phyloP scores from a whole-genome alignment of 2,113 vertebrate species.

The Dicaeum eximium region DNA sequence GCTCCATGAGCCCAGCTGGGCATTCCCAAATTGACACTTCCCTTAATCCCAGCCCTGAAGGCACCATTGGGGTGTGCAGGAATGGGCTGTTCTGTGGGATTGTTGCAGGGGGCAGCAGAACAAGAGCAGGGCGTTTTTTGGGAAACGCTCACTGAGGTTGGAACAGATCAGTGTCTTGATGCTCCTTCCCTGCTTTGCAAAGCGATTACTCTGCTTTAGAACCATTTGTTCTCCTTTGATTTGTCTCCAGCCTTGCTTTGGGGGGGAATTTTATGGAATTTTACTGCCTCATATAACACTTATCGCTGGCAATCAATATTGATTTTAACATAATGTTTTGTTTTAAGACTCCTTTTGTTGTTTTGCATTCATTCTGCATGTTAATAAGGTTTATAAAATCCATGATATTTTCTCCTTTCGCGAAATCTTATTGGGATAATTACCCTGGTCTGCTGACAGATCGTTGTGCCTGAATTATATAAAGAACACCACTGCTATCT shows the following conservation, averaged over 20 bases:
- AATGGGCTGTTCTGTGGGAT: not conserved
- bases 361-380: slow-evolving; percentile 16
- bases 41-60: slow-evolving; percentile 14
- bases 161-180: not conserved
- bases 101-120: not conserved
- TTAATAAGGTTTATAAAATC: slow-evolving; percentile 54
- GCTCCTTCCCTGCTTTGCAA: not conserved
- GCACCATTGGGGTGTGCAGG: not conserved
- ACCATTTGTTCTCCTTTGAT: not conserved
- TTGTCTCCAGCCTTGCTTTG: not conserved
- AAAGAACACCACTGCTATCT: not conserved
- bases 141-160: not conserved
- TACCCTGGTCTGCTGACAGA: slow-evolving; percentile 40
- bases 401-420: not conserved
- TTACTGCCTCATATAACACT: slow-evolving; percentile 33
- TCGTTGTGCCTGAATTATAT: slow-evolving; percentile 47
- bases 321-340: slow-evolving; percentile 58
- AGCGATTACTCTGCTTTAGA: not conserved
- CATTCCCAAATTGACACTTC: slow-evolving; percentile 7
- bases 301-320: slow-evolving; percentile 51
- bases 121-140: not conserved
- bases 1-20: not conserved
- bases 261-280: not conserved
- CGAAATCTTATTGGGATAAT: slow-evolving; percentile 62
- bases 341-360: slow-evolving; percentile 54